A percentile compares a stretch with the other conserved stretches of the same genome.
phyloP scores from a whole-genome alignment of 2,113 vertebrate species.

The Abramis brama region DNA sequence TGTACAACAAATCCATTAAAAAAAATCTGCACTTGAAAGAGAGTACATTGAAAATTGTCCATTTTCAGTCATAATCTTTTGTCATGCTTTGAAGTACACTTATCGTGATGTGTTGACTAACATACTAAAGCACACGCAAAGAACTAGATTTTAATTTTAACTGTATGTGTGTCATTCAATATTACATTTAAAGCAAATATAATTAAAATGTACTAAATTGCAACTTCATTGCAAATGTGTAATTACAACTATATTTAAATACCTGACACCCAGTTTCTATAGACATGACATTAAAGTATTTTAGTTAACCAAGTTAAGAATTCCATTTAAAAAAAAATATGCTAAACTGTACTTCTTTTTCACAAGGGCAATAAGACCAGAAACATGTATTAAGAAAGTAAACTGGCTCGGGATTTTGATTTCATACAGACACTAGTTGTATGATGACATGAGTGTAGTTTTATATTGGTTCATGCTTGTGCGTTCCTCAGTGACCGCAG shows the following conservation, averaged over 20 bases:
- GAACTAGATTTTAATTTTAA: no score
- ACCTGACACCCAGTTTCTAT: neutral
- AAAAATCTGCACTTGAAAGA: no score
- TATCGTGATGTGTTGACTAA: no score
- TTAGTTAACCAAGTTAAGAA: neutral
- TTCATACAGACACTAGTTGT: neutral
- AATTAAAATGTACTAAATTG: neutral
- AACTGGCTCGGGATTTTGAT: neutral
- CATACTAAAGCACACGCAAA: no score
- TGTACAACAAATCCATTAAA: neutral
- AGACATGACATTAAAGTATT: neutral
- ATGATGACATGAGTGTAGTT: neutral
- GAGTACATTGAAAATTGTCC: no score
- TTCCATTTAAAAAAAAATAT: neutral
- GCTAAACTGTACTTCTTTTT: neutral
- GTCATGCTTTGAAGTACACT: no score
- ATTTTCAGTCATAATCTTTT: no score
- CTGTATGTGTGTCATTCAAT: no score
- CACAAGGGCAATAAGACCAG: neutral
- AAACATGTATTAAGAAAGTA: neutral
- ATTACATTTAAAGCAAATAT: no score
- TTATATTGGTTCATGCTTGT: neutral
- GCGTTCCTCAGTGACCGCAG: slow-evolving; percentile 36
- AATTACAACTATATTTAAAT: neutral
- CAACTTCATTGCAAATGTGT: neutral